phyloP scores from a whole-genome alignment of 2,888 invertebrate species.

The Trisateles emortualis region DNA sequence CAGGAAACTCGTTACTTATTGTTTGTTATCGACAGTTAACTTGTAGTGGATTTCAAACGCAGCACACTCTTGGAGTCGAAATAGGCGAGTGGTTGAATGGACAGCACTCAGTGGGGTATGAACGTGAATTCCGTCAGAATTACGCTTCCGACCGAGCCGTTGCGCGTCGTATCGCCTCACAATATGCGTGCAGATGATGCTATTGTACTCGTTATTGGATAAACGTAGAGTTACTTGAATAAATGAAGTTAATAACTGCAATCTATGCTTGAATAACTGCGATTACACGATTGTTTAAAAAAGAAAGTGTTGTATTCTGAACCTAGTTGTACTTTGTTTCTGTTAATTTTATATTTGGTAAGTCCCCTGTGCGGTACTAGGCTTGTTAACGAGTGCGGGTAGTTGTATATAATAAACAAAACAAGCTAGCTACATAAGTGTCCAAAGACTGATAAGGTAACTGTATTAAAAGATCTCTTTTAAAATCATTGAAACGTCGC shows the following conservation, averaged over 20 bases:
- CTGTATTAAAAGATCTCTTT: too few species aligned
- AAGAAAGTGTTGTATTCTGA: too few species aligned
- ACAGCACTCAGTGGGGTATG: constrained; percentile 57
- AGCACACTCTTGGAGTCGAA: constrained; percentile 40
- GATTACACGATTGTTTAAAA: too few species aligned
- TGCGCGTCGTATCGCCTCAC: constrained; percentile 34
- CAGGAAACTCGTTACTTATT: constrained; percentile 16
- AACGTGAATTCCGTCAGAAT: constrained; percentile 57
- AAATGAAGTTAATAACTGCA: neutral
- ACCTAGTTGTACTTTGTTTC: too few species aligned
- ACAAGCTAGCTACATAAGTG: too few species aligned
- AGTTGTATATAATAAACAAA: too few species aligned
- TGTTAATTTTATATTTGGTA: too few species aligned
- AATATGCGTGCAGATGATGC: constrained; percentile 32
- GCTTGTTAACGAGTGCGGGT: too few species aligned
- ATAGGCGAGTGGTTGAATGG: constrained; percentile 53
- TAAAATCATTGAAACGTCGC: too few species aligned
- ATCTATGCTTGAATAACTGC: too few species aligned
- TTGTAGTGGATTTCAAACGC: constrained; percentile 33
- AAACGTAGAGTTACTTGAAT: constrained; percentile 13
- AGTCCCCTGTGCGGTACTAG: too few species aligned
- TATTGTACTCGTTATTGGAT: constrained; percentile 27
- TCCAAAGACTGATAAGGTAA: too few species aligned
- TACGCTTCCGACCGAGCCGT: constrained; percentile 44
- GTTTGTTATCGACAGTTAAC: constrained; percentile 32